These are phyloP conservation scores for Rhodophaea formosa DNA, from an alignment of 2,888 invertebrate genomes.

Conservation along the genomic window DNA sequence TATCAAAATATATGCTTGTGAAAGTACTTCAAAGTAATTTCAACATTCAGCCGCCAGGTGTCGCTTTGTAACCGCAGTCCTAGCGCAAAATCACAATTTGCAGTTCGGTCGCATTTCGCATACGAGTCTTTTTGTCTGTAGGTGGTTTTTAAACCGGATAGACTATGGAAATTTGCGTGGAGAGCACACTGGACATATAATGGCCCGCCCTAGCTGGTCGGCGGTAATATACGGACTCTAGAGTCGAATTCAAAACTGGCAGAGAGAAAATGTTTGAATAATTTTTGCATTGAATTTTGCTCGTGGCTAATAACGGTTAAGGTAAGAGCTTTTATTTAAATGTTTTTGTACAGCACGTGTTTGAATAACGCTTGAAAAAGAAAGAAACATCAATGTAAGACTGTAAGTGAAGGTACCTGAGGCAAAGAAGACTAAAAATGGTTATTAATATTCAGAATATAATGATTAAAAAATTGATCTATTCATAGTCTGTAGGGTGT, in stretches of 20 bases:
- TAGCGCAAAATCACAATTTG: constrained; percentile 5
- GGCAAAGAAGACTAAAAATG: no score
- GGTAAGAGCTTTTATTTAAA: not conserved
- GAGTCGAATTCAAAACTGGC: not conserved
- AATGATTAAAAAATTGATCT: no score
- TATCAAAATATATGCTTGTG: not conserved
- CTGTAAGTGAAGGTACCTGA: no score
- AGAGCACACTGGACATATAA: not conserved
- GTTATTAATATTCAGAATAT: no score
- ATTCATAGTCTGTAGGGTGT: not conserved
- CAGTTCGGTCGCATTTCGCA: not conserved
- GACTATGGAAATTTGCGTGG: constrained; percentile 4
- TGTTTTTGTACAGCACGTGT: no score
- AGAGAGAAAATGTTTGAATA: constrained; percentile 1
- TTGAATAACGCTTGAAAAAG: no score
- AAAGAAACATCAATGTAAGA: no score
- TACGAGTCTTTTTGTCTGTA: constrained; percentile 1
- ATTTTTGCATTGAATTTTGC: not conserved
- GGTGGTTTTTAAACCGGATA: constrained; percentile 7
- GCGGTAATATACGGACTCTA: not conserved
- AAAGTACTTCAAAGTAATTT: not conserved
- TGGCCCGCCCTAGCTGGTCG: not conserved
- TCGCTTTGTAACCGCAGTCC: not conserved
- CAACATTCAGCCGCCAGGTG: not conserved
- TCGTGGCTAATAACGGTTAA: not conserved